Percentiles rank a stretch among this genome's conserved stretches.
Conservation (phyloP, 2,797 vertebrate species). For the Chelidonichthys spinosus region DNA sequence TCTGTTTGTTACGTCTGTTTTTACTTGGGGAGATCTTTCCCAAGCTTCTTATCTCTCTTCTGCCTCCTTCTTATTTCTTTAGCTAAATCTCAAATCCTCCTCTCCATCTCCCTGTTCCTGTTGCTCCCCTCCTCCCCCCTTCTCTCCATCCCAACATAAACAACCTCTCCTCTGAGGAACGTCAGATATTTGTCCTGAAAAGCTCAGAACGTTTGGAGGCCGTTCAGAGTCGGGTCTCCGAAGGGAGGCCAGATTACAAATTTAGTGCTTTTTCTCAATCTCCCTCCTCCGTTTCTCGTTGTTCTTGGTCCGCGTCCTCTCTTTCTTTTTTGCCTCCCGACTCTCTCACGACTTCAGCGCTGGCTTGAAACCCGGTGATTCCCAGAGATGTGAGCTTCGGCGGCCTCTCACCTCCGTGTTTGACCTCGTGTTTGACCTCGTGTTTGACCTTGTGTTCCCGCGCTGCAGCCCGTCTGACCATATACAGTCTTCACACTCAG, state of each 20-base stretch:
- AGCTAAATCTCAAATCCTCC: conserved; percentile 50
- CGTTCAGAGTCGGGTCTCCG: conserved; percentile 71
- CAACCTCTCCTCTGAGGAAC: conserved; percentile 74
- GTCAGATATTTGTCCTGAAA: conserved; percentile 81
- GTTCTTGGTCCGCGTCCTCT: conserved; percentile 39
- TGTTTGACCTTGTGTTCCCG: conserved; percentile 29
- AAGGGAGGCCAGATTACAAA: conserved; percentile 81
- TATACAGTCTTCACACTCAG: conserved; percentile 32
- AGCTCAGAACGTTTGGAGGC: conserved; percentile 71
- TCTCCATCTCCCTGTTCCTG: conserved; percentile 40
- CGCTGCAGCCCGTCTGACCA: neutral
- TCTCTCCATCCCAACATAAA: conserved; percentile 78
- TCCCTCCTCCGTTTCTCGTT: conserved; percentile 65
- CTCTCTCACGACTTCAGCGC: conserved; percentile 61
- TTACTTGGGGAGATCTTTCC: conserved; percentile 51
- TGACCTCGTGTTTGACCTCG: conserved; percentile 22
- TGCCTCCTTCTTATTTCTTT: conserved; percentile 34
- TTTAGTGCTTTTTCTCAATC: conserved; percentile 73
- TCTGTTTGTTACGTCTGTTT: too few relatives aligned
- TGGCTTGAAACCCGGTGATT: conserved; percentile 26
- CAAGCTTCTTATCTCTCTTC: conserved; percentile 50
- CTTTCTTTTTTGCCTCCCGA: conserved; percentile 12
- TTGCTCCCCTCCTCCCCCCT: conserved; percentile 30
- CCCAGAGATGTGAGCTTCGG: conserved; percentile 40
- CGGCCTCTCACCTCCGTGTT: conserved; percentile 20